phyloP scores from a whole-genome alignment of 2,888 invertebrate species.

The Nipponacmea schrenckii region DNA sequence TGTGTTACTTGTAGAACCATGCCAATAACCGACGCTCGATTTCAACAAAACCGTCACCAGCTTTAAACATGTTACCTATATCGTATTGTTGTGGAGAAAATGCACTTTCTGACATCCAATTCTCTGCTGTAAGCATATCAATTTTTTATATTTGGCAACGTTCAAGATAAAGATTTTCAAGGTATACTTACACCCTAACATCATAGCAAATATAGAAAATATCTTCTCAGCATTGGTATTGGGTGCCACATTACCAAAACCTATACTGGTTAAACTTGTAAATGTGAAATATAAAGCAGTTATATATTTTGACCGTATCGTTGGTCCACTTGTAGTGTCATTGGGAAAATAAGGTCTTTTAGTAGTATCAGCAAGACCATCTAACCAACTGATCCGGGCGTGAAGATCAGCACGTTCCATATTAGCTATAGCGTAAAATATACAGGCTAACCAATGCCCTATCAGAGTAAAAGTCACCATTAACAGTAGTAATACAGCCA shows the following conservation, averaged over 20 bases:
- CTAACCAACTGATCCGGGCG: slow-evolving; percentile 63
- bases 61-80: too few species aligned
- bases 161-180: too few species aligned
- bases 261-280: slow-evolving; percentile 67
- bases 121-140: too few species aligned
- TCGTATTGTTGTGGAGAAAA: too few species aligned
- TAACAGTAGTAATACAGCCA: slow-evolving; percentile 65
- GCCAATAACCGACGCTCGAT: too few species aligned
- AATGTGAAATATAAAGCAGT: slow-evolving; percentile 68
- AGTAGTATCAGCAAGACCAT: slow-evolving; percentile 58
- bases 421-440: slow-evolving; percentile 68
- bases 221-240: slow-evolving; percentile 68
- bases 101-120: too few species aligned
- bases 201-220: slow-evolving; percentile 69
- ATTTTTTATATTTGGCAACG: too few species aligned
- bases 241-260: slow-evolving; percentile 68
- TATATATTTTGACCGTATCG: slow-evolving; percentile 65
- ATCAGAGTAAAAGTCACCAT: slow-evolving; percentile 67
- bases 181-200: slow-evolving; percentile 65
- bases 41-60: too few species aligned
- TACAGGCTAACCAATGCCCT: slow-evolving; percentile 68
- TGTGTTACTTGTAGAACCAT: too few species aligned
- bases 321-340: slow-evolving; percentile 64
- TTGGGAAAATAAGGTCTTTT: slow-evolving; percentile 61
- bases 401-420: slow-evolving; percentile 61